These are phyloP conservation scores for Creontiades dilutus DNA, from an alignment of 2,888 invertebrate species.

Conservation along the genomic window DNA sequence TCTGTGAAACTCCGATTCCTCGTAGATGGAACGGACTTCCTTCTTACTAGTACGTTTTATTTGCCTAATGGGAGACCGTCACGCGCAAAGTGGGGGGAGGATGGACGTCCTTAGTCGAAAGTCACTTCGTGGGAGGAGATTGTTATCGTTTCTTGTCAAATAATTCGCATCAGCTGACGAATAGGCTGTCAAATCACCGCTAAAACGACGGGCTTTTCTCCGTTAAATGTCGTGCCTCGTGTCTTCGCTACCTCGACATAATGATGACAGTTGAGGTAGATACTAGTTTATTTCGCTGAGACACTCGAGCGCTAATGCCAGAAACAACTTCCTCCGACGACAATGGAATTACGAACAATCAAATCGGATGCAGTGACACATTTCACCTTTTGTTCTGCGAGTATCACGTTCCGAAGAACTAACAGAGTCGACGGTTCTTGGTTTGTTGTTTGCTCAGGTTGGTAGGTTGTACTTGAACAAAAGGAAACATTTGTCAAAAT, in stretches of 20 bases:
- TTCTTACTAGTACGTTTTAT: slow-evolving; percentile 6
- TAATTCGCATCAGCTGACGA: neutral
- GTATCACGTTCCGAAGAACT: neutral
- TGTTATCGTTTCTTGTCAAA: neutral
- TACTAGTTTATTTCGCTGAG: no score
- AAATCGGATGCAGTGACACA: neutral
- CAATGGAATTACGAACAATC: neutral
- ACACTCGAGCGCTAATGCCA: no score
- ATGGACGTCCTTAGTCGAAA: neutral
- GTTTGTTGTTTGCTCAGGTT: neutral
- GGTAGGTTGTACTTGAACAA: neutral
- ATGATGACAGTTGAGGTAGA: no score
- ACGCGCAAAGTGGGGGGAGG: neutral
- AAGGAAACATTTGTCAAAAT: slow-evolving; percentile 1
- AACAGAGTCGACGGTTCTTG: neutral
- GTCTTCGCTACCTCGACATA: no score
- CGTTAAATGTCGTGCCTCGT: no score
- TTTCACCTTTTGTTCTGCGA: neutral
- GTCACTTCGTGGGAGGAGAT: neutral
- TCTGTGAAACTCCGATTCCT: neutral
- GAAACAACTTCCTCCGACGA: neutral
- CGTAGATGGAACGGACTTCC: neutral
- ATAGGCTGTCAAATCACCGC: no score
- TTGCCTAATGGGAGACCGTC: neutral
- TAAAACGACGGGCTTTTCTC: no score